Base-by-base conservation (phyloP, 1,140 invertebrate species). In the Drosophila insularis region DNA sequence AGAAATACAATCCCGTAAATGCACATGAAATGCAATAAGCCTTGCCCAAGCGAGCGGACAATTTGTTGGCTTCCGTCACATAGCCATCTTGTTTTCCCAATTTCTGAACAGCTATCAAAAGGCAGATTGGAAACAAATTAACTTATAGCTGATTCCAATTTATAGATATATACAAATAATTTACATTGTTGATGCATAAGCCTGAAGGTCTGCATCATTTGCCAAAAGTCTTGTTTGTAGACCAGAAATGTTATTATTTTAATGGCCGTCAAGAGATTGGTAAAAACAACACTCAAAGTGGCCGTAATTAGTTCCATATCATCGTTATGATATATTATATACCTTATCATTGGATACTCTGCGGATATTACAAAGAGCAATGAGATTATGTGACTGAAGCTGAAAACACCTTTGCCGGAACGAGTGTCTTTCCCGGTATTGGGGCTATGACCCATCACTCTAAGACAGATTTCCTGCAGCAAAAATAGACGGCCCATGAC, bases 171-270 rank as follows among this genome's bases (percentile, higher is more conserved):
- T 8, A 31, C 1, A 14, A 0, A 4, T 8, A 23, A 77, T 74
- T 91, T 79, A 91, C 90, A 62, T 71, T 79, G 60, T 11, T 63
- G 14, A 53, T 80, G 80, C 72, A 91, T 85, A 32, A 68, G 55
- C 46, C 84, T 81, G 50, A 91, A 82, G 60, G 81, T 71, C 2
- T 63, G 53, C 62, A 91, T 78, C 74, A 91, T 75, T 17, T 54
- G 56, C 65, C 70, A 75, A 71, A 90, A 91, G 40, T 73, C 68
- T 17, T 54, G 65, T 37, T 78, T 89, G 62, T 89, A 71, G 19
- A 63, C 37, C 46, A 91, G 54, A 59, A 91, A 91, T 4, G 90
- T 91, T 46, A 65, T 70, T 19, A 90, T 82, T 60, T 91, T 91
- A 32, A 85, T 72, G 23, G 85, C 74, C 4, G 90, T 90, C 35